A percentile compares a stretch with the other conserved stretches of the same genome.
Evolutionary conservation across 35 echinoderm and acorn worm species (phyloP).

Genomic region (Lytechinus variegatus): DNA sequence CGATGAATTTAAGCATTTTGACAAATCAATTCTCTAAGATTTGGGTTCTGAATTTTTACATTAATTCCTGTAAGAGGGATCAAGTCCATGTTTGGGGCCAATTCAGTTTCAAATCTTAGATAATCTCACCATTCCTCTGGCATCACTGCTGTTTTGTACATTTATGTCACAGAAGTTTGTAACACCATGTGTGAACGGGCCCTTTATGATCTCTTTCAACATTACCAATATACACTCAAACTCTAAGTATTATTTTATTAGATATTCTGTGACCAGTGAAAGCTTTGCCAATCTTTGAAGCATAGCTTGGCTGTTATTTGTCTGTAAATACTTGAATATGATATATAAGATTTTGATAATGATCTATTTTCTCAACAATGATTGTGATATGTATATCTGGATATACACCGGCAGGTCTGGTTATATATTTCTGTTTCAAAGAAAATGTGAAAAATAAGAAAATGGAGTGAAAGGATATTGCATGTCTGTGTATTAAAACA

Average conservation of each 20-base stretch:
- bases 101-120: too few species aligned
- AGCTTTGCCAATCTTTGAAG: neutral
- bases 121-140: too few species aligned
- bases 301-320: neutral
- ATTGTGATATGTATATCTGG: constrained; percentile 38
- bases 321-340: constrained; percentile 14
- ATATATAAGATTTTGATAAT: constrained; percentile 4
- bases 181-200: too few species aligned
- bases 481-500: neutral
- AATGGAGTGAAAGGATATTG: neutral
- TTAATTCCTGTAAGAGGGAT: too few species aligned
- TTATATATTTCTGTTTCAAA: constrained; percentile 25
- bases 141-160: too few species aligned
- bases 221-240: too few species aligned
- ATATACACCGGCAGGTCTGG: constrained; percentile 39
- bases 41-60: too few species aligned
- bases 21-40: too few species aligned
- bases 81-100: too few species aligned
- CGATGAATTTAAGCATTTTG: too few species aligned
- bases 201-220: too few species aligned
- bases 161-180: too few species aligned
- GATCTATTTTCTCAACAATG: constrained; percentile 22
- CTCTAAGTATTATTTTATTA: neutral
- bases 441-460: constrained; percentile 6
- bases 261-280: neutral